A percentile compares a stretch with the other conserved stretches of the same genome.
phyloP scores from a whole-genome alignment of 1,140 invertebrate species.

The Plectrocnemia conspersa region DNA sequence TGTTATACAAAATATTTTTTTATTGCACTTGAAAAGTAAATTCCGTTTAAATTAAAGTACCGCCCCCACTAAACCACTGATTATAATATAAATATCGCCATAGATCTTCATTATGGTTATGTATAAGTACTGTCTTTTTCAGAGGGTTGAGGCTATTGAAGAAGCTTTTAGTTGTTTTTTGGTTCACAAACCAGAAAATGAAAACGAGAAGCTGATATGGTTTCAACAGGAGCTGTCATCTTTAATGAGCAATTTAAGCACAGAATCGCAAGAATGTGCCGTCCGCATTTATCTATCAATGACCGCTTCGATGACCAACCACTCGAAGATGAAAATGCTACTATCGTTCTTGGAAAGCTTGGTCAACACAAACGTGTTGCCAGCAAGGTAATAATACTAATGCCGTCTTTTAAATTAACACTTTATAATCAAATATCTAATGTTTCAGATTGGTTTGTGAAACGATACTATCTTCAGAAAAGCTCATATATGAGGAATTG shows the following conservation, averaged over 20 bases:
- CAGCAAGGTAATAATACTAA: slow-evolving; percentile 52
- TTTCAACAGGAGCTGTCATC: slow-evolving; percentile 61
- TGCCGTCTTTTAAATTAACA: slow-evolving; percentile 3
- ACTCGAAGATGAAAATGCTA: slow-evolving; percentile 65
- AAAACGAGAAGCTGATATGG: slow-evolving; percentile 59
- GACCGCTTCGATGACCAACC: slow-evolving; percentile 65
- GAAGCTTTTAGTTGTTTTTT: slow-evolving; percentile 83
- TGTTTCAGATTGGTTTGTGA: slow-evolving; percentile 76
- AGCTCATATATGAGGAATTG: slow-evolving; percentile 68
- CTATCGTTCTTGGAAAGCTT: slow-evolving; percentile 67
- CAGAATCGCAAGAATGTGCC: slow-evolving; percentile 67
- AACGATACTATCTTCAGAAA: slow-evolving; percentile 73
- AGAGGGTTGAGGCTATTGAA: slow-evolving; percentile 78
- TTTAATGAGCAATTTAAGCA: slow-evolving; percentile 49
- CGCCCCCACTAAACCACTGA: too few relatives aligned
- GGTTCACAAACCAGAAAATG: slow-evolving; percentile 63
- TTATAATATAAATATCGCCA: too few relatives aligned
- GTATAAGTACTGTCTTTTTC: slow-evolving; percentile 22
- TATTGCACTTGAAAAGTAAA: too few relatives aligned
- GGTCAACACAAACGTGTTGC: slow-evolving; percentile 62
- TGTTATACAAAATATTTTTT: too few relatives aligned
- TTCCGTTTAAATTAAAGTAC: too few relatives aligned
- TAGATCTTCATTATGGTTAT: too few relatives aligned
- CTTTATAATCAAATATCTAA: slow-evolving; percentile 11
- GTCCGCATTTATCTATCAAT: slow-evolving; percentile 66